Evolutionary conservation across 30 jellyfish, hydroid and myxozoan genomes (phyloP), one percentile per base, ranked within the genome.

Genomic region (Haliclystus octoradiatus): DNA sequence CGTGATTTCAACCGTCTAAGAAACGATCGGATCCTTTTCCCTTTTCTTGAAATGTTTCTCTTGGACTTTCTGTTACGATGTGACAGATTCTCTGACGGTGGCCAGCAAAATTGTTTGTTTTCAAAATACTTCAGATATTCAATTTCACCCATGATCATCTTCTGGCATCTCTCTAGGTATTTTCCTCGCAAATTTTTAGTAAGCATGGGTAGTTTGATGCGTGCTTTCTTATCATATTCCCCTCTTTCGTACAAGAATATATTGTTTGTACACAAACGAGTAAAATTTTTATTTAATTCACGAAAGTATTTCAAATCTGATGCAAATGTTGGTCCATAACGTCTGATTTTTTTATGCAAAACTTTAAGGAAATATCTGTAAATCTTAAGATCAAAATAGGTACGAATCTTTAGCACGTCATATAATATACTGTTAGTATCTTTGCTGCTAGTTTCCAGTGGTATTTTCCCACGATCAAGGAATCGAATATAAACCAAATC

Each of bases 401-500:
- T 88, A 93, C 94, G 71, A n/a, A 67, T 62, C 74, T 68, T 47
- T 0, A 88, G 80, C 30, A 74, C 29, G 22, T 72, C 63, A 25
- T 68, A 67, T 29, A 71, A 26, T 13, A 34, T 53, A 12, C 26
- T 71, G 15, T 83, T 50, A 4, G 76, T 28, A 2, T 66, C 74
- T 32, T 53, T 66, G n/a, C n/a, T n/a, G n/a, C n/a, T n/a, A n/a
- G n/a, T n/a, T n/a, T n/a, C n/a, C 25, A 32, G 76, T 61, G 81
- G 81, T 40, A 5, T 40, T 51, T 70, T 72, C 80, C 70, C 65
- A 24, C 90, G 66, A 23, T 87, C 93, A 64, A 78, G 80, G 78
- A 82, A 81, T 49, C 80, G 81, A 35, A 88, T 76, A 66, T 88
- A 88, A 63, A 81, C 33, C 9, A 88, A 53, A 51, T 88, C 97